Evolutionary conservation across 1,140 invertebrate species (phyloP), one percentile per base, ranked within the genome.

Genomic region (Brachionus asplanchnoidis): DNA sequence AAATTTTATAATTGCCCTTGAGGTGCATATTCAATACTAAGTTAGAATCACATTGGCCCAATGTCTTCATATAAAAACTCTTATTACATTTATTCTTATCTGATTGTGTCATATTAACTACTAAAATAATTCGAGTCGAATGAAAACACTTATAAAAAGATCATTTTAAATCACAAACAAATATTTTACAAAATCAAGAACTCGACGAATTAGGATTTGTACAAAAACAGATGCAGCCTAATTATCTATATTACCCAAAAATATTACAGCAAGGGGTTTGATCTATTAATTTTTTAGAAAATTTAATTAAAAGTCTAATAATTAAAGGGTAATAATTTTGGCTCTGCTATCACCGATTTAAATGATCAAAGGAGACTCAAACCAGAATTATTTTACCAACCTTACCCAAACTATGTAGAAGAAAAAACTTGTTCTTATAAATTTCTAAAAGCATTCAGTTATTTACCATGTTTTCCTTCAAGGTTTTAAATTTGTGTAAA

Each of bases 101-200:
- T 68, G 32, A 68, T 40, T 42, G 20, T 73, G 68, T 73, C 68
- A 73, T 73, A 17, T 42, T 73, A 73, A 73, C 68, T 73, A 73
- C 7, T 73, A 20, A 73, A 40, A 40, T 68, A 40, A 68, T 68
- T 40, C 66, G 32, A 68, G 66, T 68, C 66, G 12, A 36, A 68
- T 40, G n/a, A 68, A 68, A 32, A 68, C 9, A 32, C 66, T 68
- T 68, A 68, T 68, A 68, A 68, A 68, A 68, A 68, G 66, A 68
- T 68, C 32, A 12, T 68, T 32, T 14, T 32, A 68, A 68, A 68
- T 42, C 36, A 42, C 42, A 73, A 40, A 73, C 28, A 73, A 73
- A 73, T n/a, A 68, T 68, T 68, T 68, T 46, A 46, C 6, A 60
- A 60, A 20, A 60, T 9, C 2, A 36, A 70, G 32, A 36, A 70